A percentile compares a stretch with the other conserved stretches of the same genome.
These are phyloP conservation scores for Acrobasis repandana DNA, from an alignment of 2,888 invertebrate species.

Conservation along the genomic window DNA sequence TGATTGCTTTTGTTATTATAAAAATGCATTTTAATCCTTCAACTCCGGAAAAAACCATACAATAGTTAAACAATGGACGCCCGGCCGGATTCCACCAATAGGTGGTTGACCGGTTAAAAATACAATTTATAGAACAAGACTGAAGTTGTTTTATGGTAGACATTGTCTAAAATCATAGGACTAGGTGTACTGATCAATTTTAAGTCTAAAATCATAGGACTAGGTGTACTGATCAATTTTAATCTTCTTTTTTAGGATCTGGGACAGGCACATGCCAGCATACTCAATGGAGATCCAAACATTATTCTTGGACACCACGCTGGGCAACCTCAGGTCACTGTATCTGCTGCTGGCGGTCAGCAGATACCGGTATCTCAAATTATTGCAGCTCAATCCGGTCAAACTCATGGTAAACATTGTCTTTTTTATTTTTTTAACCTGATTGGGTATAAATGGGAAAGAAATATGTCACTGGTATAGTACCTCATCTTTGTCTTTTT, in stretches of 20 bases:
- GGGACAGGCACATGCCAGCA: conserved; percentile 71
- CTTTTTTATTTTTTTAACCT: conserved; percentile 19
- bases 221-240: conserved; percentile 16
- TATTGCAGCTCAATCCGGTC: conserved; percentile 72
- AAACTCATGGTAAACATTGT: conserved; percentile 63
- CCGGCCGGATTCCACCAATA: no score
- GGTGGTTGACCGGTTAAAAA: no score
- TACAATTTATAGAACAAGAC: no score
- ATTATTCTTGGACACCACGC: conserved; percentile 83
- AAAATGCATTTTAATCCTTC: no score
- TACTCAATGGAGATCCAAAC: conserved; percentile 77
- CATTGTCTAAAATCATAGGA: no score
- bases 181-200: conserved; percentile 14
- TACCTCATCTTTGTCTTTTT: no score
- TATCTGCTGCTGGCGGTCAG: conserved; percentile 65
- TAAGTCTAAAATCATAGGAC: background rate
- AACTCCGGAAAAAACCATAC: no score
- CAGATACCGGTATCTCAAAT: conserved; percentile 78
- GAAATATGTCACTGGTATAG: no score
- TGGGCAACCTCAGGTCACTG: conserved; percentile 70
- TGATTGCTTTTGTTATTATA: no score
- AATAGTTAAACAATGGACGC: no score
- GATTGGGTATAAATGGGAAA: no score
- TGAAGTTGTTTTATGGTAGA: no score
- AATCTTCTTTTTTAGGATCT: conserved; percentile 58